Base-by-base conservation (phyloP, 1,140 invertebrate species). In the Druon quercuslanigerum region DNA sequence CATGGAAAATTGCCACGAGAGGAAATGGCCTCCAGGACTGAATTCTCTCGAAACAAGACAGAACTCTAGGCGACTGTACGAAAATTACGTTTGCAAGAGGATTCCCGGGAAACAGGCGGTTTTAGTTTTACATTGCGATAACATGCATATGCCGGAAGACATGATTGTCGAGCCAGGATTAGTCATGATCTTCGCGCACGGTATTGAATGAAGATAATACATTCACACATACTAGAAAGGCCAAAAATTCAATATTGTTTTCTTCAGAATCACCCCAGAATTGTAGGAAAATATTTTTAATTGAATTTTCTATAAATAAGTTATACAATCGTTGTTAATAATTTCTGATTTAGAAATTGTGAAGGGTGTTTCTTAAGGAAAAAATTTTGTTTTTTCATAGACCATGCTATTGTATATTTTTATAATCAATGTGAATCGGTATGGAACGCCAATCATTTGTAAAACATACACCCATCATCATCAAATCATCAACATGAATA, bases 101-200 rank as follows among this genome's bases (percentile, higher is more conserved):
- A 96, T 99, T 83, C 97, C 97, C 79, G 97, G 97, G 77, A 98
- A 98, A 87, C 97, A 98, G 92, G 98, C 98, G 66, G 98, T 99
- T 46, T 93, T 99, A 82, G 97, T 99, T 40, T 94, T 99, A 83
- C 95, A 96, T 77, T 98, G 97, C 90, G 98, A 99, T 90, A 99
- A 99, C 89, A 93, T 94, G 40, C 98, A 99, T 87, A 97, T 99
- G 93, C 95, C 96, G 79, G 97, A 97, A 82, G 97, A 99, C 83
- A 97, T 99, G 94, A 97, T 99, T 93, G 93, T 98, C 50, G 97
- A 98, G 83, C 98, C 98, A 5, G 98, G 98, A n/a, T 93, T 99
- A 80, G 97, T 99, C 16, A 98, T 99, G 97, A 99, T 99, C 85
- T 99, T 99, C 92, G 98, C 98, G 73, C 98, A 99, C 92, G 98